These are phyloP conservation scores for Drosophila siamana DNA, from an alignment of 2,888 invertebrate species.

Conservation along the genomic window DNA sequence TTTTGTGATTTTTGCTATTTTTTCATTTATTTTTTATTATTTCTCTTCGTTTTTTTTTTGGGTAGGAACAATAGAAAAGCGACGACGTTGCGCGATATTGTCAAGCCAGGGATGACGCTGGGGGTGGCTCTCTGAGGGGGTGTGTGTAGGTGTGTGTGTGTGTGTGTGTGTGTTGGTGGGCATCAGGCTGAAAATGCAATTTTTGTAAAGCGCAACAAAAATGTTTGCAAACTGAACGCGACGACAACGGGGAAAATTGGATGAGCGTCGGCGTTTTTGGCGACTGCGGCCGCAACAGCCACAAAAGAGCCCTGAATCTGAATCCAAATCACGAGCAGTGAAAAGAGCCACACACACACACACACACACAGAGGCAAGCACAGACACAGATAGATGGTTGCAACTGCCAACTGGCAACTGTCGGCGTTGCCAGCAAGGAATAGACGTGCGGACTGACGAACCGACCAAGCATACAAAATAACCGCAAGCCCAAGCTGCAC, in stretches of 20 bases:
- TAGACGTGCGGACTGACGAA: constrained; percentile 6
- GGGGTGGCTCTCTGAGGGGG: constrained; percentile 1
- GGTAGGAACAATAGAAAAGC: constrained; percentile 72
- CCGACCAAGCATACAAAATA: constrained; percentile 80
- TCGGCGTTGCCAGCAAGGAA: constrained; percentile 9
- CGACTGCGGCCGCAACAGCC: constrained; percentile 14
- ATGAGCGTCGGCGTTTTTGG: constrained; percentile 54
- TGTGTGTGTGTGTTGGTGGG: constrained; percentile 4
- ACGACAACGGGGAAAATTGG: constrained; percentile 79
- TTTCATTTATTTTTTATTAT: constrained; percentile 22
- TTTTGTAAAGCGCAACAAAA: constrained; percentile 73
- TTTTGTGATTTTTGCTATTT: constrained; percentile 23
- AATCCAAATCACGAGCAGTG: constrained; percentile 15
- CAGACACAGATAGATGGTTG: constrained; percentile 20
- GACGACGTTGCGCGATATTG: constrained; percentile 77
- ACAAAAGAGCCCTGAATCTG: constrained; percentile 14
- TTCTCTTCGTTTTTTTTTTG: constrained; percentile 41
- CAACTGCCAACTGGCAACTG: constrained; percentile 47
- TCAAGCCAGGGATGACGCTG: constrained; percentile 52
- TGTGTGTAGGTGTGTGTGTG: neutral
- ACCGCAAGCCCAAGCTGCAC: constrained; percentile 80
- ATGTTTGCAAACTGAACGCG: constrained; percentile 25
- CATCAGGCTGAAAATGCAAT: constrained; percentile 71
- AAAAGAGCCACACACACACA: constrained; percentile 13
- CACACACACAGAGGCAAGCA: constrained; percentile 14